A percentile compares a stretch with the other conserved stretches of the same genome.
phyloP scores from a whole-genome alignment of 2,113 vertebrate species.

The Melanerpes formicivorus region DNA sequence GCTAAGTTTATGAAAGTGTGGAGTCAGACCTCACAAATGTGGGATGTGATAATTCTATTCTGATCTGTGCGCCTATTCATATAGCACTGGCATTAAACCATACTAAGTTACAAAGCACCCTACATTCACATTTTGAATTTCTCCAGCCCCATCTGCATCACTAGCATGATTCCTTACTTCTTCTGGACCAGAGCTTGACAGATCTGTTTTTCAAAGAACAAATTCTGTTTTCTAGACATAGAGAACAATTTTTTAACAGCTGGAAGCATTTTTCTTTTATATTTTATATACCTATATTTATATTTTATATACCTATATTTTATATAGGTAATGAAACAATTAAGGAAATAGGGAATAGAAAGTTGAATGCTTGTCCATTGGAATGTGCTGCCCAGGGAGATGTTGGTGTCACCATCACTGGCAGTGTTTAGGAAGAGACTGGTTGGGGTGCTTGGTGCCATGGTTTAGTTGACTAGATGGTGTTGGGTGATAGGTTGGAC shows the following conservation, averaged over 20 bases:
- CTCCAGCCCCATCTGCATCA: not conserved
- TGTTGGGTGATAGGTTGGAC: too few relatives aligned
- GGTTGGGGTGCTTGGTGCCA: too few relatives aligned
- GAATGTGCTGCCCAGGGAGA: too few relatives aligned
- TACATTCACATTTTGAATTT: not conserved
- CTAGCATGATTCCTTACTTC: not conserved
- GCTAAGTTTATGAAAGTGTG: not conserved
- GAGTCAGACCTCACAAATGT: constrained; percentile 23
- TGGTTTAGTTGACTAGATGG: too few relatives aligned
- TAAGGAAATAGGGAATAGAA: not conserved
- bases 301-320: not conserved
- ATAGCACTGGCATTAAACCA: constrained; percentile 1
- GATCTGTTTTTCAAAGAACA: not conserved
- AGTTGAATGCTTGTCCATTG: not conserved
- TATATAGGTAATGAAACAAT: not conserved
- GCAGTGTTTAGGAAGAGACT: too few relatives aligned
- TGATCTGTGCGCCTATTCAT: not conserved
- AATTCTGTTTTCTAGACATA: not conserved
- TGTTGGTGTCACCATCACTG: too few relatives aligned
- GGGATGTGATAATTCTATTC: constrained; percentile 26
- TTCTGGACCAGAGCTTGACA: not conserved
- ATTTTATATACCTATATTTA: not conserved
- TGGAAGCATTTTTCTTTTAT: not conserved
- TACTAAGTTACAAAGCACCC: not conserved
- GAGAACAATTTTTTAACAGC: not conserved